Evolutionary conservation across 1,140 invertebrate genomes (phyloP).

Genomic region (Homalodisca vitripennis): DNA sequence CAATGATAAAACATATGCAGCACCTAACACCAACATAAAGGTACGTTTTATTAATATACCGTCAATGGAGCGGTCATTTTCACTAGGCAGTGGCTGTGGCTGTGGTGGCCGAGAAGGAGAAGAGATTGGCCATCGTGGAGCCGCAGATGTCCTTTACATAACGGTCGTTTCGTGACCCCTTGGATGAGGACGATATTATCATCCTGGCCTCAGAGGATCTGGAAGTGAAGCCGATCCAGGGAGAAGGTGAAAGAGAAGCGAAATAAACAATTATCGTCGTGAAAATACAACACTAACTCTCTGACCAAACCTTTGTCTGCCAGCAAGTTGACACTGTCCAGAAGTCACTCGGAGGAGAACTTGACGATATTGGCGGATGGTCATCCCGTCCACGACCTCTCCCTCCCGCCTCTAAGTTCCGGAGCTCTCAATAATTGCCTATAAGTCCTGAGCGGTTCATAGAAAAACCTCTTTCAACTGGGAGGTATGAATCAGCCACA

Average conservation of each 20-base stretch:
- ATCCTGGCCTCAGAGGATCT: constrained; percentile 52
- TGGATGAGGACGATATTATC: constrained; percentile 49
- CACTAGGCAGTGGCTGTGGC: too few species aligned
- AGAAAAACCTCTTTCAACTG: constrained; percentile 65
- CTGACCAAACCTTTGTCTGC: constrained; percentile 20
- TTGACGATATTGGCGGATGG: constrained; percentile 44
- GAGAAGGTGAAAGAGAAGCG: constrained; percentile 8
- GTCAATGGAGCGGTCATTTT: too few species aligned
- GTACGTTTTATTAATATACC: too few species aligned
- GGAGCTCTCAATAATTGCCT: constrained; percentile 53
- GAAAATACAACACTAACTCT: constrained; percentile 25
- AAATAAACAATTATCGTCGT: too few species aligned
- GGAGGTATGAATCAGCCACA: constrained; percentile 77
- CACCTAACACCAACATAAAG: too few species aligned
- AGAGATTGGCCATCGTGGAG: constrained; percentile 24
- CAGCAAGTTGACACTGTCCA: constrained; percentile 47
- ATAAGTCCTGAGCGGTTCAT: constrained; percentile 58
- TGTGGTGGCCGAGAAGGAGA: constrained; percentile 19
- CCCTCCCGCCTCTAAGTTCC: constrained; percentile 5
- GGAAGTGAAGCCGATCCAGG: constrained; percentile 31
- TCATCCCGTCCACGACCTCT: neutral
- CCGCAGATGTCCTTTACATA: constrained; percentile 50
- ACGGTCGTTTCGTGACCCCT: constrained; percentile 53
- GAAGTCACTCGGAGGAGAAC: constrained; percentile 52
- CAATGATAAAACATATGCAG: too few species aligned